phyloP scores from a whole-genome alignment of 2,797 vertebrate species.

The Eptatretus atami region DNA sequence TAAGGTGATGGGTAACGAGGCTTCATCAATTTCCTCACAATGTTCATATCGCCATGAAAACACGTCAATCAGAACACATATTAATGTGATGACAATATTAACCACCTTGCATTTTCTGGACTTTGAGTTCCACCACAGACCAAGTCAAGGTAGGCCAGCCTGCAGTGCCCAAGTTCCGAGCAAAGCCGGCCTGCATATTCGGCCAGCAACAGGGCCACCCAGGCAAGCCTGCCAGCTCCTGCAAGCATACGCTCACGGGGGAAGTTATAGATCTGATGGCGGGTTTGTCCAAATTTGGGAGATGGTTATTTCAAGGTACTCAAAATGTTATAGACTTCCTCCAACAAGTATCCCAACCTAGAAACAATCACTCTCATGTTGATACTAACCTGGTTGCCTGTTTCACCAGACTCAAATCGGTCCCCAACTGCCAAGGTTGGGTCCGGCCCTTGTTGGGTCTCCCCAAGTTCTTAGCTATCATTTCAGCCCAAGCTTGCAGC shows the following conservation, averaged over 20 bases:
- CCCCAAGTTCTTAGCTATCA: conserved; percentile 37
- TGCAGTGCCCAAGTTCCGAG: conserved; percentile 44
- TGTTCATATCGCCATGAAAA: too few species aligned
- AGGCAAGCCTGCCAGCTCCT: conserved; percentile 56
- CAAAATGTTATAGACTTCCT: too few species aligned
- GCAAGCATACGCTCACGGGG: conserved; percentile 8
- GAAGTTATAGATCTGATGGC: too few species aligned
- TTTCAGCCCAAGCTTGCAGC: conserved; percentile 19
- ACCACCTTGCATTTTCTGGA: conserved; percentile 30
- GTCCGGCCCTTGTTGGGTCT: conserved; percentile 17
- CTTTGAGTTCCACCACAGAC: conserved; percentile 48
- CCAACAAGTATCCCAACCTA: too few species aligned
- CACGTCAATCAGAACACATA: too few species aligned
- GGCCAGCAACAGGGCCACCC: conserved; percentile 38
- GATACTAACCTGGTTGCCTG: conserved; percentile 21
- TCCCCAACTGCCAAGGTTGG: conserved; percentile 47
- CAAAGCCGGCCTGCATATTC: conserved; percentile 38
- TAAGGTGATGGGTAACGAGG: too few species aligned
- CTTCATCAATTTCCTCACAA: too few species aligned
- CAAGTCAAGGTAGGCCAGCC: conserved; percentile 55
- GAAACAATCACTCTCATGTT: too few species aligned
- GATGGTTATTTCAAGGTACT: too few species aligned
- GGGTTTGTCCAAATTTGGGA: too few species aligned
- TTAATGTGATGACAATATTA: too few species aligned
- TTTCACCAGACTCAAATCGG: conserved; percentile 31